Base-by-base conservation (phyloP, 2,888 invertebrate species). In the Lasioglossum vierecki region DNA sequence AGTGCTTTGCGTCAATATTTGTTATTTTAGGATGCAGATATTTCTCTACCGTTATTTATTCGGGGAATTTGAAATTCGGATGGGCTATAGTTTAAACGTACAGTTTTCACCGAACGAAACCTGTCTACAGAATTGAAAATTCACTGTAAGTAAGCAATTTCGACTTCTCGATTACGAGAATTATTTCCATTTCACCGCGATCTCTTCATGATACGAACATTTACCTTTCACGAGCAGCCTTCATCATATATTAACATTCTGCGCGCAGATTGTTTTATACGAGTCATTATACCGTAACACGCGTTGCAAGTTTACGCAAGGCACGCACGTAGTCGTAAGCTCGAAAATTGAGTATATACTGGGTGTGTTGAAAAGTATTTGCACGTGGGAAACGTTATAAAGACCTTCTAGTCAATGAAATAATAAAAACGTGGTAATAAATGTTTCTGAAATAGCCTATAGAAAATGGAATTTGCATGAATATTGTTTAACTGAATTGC, bases 281-380 rank as follows among this genome's bases (percentile, higher is more conserved):
- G 44, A 63, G 30, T 30, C 44, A 2, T n/a, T 41, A 53, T 53
- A 53, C 30, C 22, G 22, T 15, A 68, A 35, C 78, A 22, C 70
- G 60, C 68, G 46, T 78, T 26, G n/a, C 70, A 49, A 53, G 30
- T 72, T 53, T 70, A 76, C 63, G 53, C 60, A 44, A n/a, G 76
- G 9, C 15, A 46, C 30, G 57, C 30, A 30, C 57, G 15, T 53
- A 30, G 18, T 26, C 44, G 18, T 41, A 22, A 11, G n/a, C 39
- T 68, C 8, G 26, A 60, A 26, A 26, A n/a, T n/a, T 26, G 22
- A 1, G 26, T 60, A 26, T 60, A 26, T 13, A 60, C 26, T 1
- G 13, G 63, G 26, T 30, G 26, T 44, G 11, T 13, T 4, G 11
- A 44, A 44, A 44, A 44, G 44, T 11, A 44, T 44, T 44, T 13